Base-by-base conservation (phyloP, 2,888 invertebrate genomes). In the Helobdella robusta region DNA sequence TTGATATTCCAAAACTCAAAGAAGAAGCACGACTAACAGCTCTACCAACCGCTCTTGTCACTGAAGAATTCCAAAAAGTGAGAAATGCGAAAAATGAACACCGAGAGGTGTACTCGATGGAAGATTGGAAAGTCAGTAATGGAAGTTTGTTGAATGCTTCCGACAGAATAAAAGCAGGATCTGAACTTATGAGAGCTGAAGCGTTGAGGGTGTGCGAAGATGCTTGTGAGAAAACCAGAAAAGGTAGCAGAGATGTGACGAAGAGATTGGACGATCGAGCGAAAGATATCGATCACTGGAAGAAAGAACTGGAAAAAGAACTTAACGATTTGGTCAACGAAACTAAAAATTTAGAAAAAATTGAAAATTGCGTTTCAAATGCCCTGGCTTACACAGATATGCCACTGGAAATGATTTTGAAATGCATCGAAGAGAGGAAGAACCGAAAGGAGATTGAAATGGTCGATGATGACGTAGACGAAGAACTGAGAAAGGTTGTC, bases 91-190 rank as follows among this genome's bases (percentile, higher is more conserved):
- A n/a, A n/a, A 28, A 56, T 50, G 15, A n/a, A 15, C 23, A 30
- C 1, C 3, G 48, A 46, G 62, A 35, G 3, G 50, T 25, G 20
- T 66, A 15, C 35, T 11, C 35, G 5, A 25, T 34, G 1, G 28
- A 66, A 18, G 66, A 66, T 44, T 66, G 66, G 66, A 61, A 34
- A 48, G 62, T 48, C 5, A 36, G 52, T 35, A 66, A 66, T 40
- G 35, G 30, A 15, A 62, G 60, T 23, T 54, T 54, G 32, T 54
- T 36, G 44, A 62, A 52, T 30, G 54, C 66, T 25, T 36, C 66
- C 2, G 66, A 66, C 32, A 60, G 66, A 20, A 44, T 59, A 18
- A 23, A 32, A 3, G 48, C 48, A 6, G 66, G 61, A 4, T 46
- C 66, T 30, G 66, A 66, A 25, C 59, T 66, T 52, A 44, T 58